Evolutionary conservation across 2,797 vertebrate genomes (phyloP).

Genomic region (Borostomias antarcticus): DNA sequence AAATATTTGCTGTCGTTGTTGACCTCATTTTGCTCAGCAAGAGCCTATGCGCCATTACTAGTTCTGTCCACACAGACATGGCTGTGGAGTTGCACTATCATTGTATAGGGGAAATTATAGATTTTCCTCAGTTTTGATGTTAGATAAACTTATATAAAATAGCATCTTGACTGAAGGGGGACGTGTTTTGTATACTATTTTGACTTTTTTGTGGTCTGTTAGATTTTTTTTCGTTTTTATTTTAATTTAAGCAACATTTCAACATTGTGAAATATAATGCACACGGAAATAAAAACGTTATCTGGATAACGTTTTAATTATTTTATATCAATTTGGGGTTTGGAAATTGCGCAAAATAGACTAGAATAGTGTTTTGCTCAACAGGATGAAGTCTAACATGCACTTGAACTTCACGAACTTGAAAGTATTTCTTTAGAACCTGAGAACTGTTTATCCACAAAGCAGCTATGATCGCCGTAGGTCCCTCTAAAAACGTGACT

Average conservation of each 20-base stretch:
- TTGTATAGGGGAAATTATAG: conserved; percentile 27
- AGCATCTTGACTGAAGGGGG: conserved; percentile 18
- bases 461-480: not conserved
- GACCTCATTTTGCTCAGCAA: conserved; percentile 85
- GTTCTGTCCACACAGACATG: conserved; percentile 58
- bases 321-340: no score
- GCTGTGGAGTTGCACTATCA: conserved; percentile 51
- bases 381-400: not conserved
- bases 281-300: not conserved
- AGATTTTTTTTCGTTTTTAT: no score
- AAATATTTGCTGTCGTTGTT: conserved; percentile 87
- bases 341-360: not conserved
- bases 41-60: conserved; percentile 83
- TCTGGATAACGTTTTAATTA: not conserved
- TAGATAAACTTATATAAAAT: conserved; percentile 14
- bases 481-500: conserved; percentile 7
- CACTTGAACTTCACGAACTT: conserved; percentile 43
- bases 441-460: not conserved
- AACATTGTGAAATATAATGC: not conserved
- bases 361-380: not conserved
- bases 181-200: not conserved
- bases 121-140: conserved; percentile 34
- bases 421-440: conserved; percentile 10
- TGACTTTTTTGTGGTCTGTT: not conserved
- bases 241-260: no score